Percentiles rank a stretch among this genome's conserved stretches.
These are phyloP conservation scores for Lepisosteus oculatus DNA, from an alignment of 2,113 vertebrate species.

Conservation along the genomic window DNA sequence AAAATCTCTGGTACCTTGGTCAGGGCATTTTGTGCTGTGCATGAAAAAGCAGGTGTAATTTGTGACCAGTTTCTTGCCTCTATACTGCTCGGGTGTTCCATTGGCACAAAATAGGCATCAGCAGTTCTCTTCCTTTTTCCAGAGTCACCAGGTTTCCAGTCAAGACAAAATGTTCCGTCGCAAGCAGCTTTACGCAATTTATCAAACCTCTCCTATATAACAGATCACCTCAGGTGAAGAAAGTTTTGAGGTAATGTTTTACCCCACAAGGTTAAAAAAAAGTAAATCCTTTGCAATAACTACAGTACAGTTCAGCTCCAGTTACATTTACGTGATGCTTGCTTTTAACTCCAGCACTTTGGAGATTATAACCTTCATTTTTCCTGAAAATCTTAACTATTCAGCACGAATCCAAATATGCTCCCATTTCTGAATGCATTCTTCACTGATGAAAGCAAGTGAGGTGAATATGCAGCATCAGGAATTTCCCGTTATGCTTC, in stretches of 20 bases:
- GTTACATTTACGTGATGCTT: background rate
- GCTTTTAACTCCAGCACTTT: slow-evolving; percentile 1
- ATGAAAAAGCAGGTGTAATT: background rate
- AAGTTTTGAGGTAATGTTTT: too few relatives aligned
- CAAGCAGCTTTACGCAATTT: too few relatives aligned
- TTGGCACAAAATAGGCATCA: background rate
- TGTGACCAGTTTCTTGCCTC: background rate
- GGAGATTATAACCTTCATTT: background rate
- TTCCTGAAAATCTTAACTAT: background rate
- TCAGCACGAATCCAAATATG: background rate
- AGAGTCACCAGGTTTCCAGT: too few relatives aligned
- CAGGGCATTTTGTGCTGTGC: background rate
- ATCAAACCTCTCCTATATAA: too few relatives aligned
- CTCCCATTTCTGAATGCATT: background rate
- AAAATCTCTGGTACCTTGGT: slow-evolving; percentile 25
- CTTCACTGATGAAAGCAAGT: too few relatives aligned
- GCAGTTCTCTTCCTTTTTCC: background rate
- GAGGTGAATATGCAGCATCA: too few relatives aligned
- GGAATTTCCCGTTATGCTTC: too few relatives aligned
- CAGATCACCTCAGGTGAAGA: too few relatives aligned
- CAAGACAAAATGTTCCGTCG: background rate
- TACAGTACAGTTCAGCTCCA: background rate
- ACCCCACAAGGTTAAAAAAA: background rate
- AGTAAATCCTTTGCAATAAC: too few relatives aligned
- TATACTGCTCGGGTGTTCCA: background rate